These are phyloP conservation scores for Heterotilapia buettikoferi DNA, from an alignment of 2,113 vertebrate genomes.

Conservation along the genomic window DNA sequence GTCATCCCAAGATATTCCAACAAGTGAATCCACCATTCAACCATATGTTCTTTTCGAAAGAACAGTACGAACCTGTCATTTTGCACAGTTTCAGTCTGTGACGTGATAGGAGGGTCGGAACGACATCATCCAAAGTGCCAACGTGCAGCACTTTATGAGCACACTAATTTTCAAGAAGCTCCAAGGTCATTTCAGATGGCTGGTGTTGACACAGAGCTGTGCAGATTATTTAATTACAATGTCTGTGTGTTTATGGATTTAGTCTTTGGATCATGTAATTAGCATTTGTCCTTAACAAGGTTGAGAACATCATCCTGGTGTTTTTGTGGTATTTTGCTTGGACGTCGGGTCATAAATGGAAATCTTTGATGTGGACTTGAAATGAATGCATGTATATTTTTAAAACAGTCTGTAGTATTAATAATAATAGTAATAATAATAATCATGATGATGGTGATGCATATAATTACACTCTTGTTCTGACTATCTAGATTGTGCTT, in stretches of 20 bases:
- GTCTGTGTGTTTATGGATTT: constrained; percentile 63
- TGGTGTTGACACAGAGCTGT: constrained; percentile 39
- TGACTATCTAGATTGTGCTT: background rate
- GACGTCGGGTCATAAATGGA: background rate
- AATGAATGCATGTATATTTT: background rate
- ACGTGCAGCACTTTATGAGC: background rate
- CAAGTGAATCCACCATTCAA: background rate
- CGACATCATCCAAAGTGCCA: background rate
- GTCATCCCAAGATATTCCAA: background rate
- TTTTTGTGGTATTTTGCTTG: background rate
- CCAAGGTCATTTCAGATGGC: constrained; percentile 58
- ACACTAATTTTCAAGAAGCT: constrained; percentile 8
- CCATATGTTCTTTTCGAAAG: background rate
- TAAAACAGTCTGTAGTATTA: background rate
- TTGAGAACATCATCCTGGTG: constrained; percentile 12
- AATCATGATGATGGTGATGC: background rate
- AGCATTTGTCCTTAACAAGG: constrained; percentile 51
- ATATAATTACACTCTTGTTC: background rate
- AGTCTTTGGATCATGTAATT: constrained; percentile 44
- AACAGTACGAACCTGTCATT: background rate
- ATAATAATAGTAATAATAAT: background rate
- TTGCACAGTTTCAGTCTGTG: background rate
- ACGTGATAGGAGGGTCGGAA: background rate
- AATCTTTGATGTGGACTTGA: background rate
- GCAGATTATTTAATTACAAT: constrained; percentile 48